Percentiles rank a stretch among this genome's conserved stretches.
Conservation (phyloP, 2,113 vertebrate genomes). For the Rattus rattus region DNA sequence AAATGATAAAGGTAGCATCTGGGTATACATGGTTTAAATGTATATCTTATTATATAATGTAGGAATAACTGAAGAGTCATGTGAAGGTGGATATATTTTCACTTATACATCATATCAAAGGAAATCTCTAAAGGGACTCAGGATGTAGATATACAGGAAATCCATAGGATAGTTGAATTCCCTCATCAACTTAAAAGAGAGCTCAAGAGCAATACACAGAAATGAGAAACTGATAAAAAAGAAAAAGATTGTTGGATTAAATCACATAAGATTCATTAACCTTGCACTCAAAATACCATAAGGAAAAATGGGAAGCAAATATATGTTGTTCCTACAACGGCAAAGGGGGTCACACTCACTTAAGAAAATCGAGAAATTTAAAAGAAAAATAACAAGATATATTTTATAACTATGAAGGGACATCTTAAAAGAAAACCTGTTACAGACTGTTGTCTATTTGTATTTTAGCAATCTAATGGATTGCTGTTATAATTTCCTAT, state of each 20-base stretch:
- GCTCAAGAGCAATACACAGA: background rate
- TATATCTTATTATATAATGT: background rate
- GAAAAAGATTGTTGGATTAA: background rate
- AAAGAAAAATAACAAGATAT: constrained; percentile 1
- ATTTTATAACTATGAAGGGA: background rate
- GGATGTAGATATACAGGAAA: background rate
- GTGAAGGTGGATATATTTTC: background rate
- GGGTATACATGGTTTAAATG: background rate
- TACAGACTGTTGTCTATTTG: background rate
- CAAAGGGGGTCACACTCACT: background rate
- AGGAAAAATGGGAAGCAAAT: background rate
- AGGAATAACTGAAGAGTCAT: background rate
- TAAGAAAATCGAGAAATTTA: background rate
- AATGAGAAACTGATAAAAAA: constrained; percentile 15
- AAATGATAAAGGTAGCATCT: background rate
- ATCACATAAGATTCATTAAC: background rate
- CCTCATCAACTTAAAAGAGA: background rate
- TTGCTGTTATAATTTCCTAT: background rate
- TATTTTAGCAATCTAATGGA: background rate
- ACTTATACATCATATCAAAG: background rate
- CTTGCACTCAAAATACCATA: constrained; percentile 2
- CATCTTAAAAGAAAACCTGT: background rate
- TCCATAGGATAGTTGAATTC: background rate
- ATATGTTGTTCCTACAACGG: background rate
- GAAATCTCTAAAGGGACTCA: background rate